These are phyloP conservation scores for Palythoa grandis DNA, from an alignment of 92 coral and sea anemone species.

Conservation along the genomic window DNA sequence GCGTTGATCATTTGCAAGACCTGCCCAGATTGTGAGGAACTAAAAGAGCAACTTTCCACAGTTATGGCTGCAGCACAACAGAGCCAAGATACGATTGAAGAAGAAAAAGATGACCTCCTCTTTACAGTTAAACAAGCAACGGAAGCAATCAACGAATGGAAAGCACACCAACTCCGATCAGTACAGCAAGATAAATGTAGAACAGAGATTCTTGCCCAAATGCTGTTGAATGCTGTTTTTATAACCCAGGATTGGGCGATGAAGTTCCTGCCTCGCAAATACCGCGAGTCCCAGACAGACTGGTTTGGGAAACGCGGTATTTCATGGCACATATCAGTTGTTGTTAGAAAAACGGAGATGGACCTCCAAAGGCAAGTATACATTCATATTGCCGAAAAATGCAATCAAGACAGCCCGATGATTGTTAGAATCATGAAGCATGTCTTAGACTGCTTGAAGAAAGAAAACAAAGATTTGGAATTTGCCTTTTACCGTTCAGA, in stretches of 20 bases:
- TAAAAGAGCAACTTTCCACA: background rate
- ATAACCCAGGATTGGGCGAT: conserved; percentile 3
- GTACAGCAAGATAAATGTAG: conserved; percentile 7
- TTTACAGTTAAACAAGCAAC: background rate
- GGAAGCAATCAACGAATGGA: background rate
- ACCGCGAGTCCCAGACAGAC: conserved; percentile 51
- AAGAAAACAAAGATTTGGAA: conserved; percentile 19
- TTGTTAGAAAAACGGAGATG: background rate
- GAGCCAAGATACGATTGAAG: background rate
- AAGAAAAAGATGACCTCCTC: background rate
- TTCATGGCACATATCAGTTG: conserved; percentile 50
- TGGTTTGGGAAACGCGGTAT: conserved; percentile 64
- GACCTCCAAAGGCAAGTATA: background rate
- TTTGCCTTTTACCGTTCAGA: conserved; percentile 22
- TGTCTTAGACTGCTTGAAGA: conserved; percentile 23
- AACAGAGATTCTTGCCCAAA: background rate
- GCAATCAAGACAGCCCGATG: background rate
- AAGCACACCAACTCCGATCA: conserved; percentile 1
- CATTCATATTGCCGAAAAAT: background rate
- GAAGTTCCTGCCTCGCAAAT: conserved; percentile 62
- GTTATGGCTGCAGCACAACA: background rate
- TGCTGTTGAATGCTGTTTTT: background rate
- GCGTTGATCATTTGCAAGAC: background rate
- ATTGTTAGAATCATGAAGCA: conserved; percentile 4
- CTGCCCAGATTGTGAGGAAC: background rate